These are phyloP conservation scores for Drosophila mettleri DNA, from an alignment of 2,888 invertebrate genomes.

Conservation along the genomic window DNA sequence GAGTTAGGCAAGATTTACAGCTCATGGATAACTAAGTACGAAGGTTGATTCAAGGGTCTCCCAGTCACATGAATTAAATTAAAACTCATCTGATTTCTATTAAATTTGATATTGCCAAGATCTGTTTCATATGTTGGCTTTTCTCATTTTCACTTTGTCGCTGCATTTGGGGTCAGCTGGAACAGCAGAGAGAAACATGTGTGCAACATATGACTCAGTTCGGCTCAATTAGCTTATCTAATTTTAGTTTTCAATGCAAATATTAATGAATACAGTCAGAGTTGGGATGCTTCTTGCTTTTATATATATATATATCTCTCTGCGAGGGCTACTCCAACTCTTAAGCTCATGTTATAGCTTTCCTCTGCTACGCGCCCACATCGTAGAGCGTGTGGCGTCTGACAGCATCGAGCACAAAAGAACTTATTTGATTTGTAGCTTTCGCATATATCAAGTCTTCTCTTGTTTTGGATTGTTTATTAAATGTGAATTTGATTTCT, in stretches of 20 bases:
- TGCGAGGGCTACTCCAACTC: background rate
- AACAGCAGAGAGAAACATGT: background rate
- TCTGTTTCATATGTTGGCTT: background rate
- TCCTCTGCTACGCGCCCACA: background rate
- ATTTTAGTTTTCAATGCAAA: no score
- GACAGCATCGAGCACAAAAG: conserved; percentile 18
- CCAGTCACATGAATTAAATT: no score
- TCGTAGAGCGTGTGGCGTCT: conserved; percentile 23
- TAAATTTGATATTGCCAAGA: background rate
- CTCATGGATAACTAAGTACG: no score
- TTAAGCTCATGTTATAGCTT: background rate
- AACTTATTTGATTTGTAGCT: conserved; percentile 32
- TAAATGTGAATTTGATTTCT: conserved; percentile 3
- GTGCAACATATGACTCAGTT: background rate
- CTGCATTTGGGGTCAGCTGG: background rate
- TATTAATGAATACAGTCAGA: background rate
- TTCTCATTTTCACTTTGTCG: no score
- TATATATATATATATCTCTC: background rate
- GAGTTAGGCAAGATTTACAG: no score
- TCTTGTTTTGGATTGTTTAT: conserved; percentile 4
- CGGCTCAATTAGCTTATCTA: no score
- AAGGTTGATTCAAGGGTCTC: no score
- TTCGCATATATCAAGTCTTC: conserved; percentile 9
- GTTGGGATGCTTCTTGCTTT: background rate
- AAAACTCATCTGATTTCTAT: background rate